Conservation (phyloP, 1,140 invertebrate species). For the Galleria mellonella region DNA sequence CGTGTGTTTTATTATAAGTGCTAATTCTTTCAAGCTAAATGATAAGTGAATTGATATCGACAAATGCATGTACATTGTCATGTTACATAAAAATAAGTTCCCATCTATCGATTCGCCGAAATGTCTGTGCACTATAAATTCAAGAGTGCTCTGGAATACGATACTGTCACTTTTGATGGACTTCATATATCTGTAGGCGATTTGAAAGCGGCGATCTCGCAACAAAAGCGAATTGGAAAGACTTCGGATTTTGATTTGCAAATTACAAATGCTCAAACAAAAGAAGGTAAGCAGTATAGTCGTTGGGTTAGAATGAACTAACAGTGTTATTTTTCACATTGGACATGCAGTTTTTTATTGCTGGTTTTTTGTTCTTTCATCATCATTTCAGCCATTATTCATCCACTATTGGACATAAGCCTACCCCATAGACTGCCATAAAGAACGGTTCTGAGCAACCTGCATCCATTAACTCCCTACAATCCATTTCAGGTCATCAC, state of each 20-base stretch:
- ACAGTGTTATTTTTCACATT: too few relatives aligned
- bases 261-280: slow-evolving; percentile 97
- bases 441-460: too few relatives aligned
- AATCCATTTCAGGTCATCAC: too few relatives aligned
- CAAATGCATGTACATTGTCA: slow-evolving; percentile 29
- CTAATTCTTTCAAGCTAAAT: too few relatives aligned
- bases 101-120: slow-evolving; percentile 27
- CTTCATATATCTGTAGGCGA: slow-evolving; percentile 96
- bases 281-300: slow-evolving; percentile 84
- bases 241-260: slow-evolving; percentile 96
- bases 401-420: too few relatives aligned
- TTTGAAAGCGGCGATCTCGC: slow-evolving; percentile 94
- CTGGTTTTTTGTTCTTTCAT: too few relatives aligned
- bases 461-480: too few relatives aligned
- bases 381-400: too few relatives aligned
- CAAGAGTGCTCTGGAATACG: slow-evolving; percentile 95
- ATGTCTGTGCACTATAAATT: slow-evolving; percentile 99
- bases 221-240: slow-evolving; percentile 95
- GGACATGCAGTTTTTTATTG: too few relatives aligned
- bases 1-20: neutral
- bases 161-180: slow-evolving; percentile 97
- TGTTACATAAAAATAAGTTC: slow-evolving; percentile 32
- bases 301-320: neutral
- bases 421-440: too few relatives aligned
- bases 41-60: too few relatives aligned